Percentiles rank a stretch among this genome's conserved stretches.
Conservation (phyloP, 2,113 vertebrate species). For the Cepphus grylle region DNA sequence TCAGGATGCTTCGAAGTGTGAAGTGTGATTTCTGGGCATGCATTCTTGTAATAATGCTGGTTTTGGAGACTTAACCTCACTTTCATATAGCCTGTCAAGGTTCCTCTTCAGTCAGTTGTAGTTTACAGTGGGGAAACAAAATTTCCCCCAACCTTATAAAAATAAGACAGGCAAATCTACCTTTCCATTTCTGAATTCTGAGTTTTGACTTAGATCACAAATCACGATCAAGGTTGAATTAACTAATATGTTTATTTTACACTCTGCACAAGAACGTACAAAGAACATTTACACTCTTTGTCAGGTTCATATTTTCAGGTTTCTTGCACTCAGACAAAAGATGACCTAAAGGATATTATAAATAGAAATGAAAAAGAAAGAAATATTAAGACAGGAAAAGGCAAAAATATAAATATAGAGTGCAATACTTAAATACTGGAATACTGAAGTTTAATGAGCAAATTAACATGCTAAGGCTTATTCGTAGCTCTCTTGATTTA, state of each 20-base stretch:
- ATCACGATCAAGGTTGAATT: neutral
- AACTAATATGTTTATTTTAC: constrained; percentile 2
- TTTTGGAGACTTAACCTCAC: neutral
- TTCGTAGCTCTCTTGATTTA: neutral
- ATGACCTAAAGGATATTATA: neutral
- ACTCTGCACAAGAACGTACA: neutral
- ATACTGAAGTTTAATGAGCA: neutral
- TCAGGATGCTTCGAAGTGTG: neutral
- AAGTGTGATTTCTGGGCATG: neutral
- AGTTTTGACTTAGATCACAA: constrained; percentile 8
- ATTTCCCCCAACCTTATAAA: neutral
- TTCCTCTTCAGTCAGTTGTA: neutral
- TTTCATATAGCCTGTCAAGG: neutral
- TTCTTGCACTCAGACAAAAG: constrained; percentile 6
- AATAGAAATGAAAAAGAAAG: neutral
- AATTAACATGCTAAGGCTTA: neutral
- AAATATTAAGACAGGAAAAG: neutral
- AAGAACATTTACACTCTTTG: neutral
- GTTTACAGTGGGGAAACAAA: neutral
- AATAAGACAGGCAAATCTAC: neutral
- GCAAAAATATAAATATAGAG: neutral
- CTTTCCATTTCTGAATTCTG: neutral
- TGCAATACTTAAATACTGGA: neutral
- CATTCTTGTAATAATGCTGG: neutral
- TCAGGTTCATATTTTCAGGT: neutral